These are phyloP conservation scores for Meles meles DNA, from an alignment of 2,113 vertebrate species.

Conservation along the genomic window DNA sequence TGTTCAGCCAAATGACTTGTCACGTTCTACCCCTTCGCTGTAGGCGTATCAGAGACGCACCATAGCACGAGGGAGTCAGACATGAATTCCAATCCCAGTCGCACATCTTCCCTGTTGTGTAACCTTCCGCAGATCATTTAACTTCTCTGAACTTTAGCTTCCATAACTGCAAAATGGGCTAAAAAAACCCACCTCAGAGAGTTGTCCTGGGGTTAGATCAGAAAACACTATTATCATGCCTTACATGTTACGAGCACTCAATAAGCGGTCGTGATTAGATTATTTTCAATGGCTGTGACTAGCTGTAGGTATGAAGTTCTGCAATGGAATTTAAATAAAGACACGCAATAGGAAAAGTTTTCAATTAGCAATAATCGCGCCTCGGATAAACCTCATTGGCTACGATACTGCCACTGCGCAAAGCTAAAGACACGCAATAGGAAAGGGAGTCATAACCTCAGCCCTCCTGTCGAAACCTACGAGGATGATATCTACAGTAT, in stretches of 20 bases:
- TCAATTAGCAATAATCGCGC: no score
- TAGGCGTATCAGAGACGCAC: neutral
- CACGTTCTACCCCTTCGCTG: neutral
- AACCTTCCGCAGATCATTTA: neutral
- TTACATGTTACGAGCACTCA: neutral
- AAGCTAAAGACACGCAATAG: neutral
- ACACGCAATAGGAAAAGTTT: neutral
- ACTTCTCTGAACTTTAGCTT: neutral
- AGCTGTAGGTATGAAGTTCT: neutral
- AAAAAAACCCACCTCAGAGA: neutral
- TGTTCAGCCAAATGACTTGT: neutral
- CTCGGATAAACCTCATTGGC: no score
- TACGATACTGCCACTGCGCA: no score
- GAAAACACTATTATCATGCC: neutral
- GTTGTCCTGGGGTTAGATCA: neutral
- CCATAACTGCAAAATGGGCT: neutral
- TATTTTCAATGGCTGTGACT: neutral
- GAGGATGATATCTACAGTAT: neutral
- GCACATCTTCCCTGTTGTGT: neutral
- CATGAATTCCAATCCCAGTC: neutral
- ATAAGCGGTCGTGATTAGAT: neutral
- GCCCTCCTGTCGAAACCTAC: neutral
- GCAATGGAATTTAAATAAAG: constrained; percentile 1
- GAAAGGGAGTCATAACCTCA: neutral
- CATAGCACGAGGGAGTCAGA: neutral